phyloP scores from a whole-genome alignment of 2,888 invertebrate species.

The Euzophera pinguis region DNA sequence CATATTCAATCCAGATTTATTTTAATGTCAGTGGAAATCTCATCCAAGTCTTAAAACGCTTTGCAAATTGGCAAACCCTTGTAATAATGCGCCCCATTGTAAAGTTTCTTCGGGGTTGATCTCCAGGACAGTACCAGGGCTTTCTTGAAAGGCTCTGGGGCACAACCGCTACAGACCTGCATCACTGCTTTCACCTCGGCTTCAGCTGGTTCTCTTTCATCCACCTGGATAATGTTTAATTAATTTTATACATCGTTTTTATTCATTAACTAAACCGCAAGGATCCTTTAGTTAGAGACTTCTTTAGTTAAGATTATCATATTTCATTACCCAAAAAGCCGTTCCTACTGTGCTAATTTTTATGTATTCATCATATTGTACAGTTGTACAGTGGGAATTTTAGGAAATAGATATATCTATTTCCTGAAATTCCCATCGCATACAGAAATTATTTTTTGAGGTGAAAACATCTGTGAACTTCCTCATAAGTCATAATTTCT shows the following conservation, averaged over 20 bases:
- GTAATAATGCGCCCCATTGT: slow-evolving; percentile 84
- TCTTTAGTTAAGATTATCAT: too few relatives aligned
- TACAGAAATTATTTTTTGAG: too few relatives aligned
- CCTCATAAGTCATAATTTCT: too few relatives aligned
- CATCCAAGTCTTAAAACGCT: slow-evolving; percentile 67
- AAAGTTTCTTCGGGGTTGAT: slow-evolving; percentile 84
- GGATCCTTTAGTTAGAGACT: too few relatives aligned
- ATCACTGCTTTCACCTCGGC: slow-evolving; percentile 90
- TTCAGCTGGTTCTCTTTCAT: slow-evolving; percentile 90
- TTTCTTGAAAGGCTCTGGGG: slow-evolving; percentile 88
- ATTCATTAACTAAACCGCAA: too few relatives aligned
- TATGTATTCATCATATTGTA: too few relatives aligned
- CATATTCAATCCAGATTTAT: not conserved
- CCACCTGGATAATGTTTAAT: slow-evolving; percentile 64
- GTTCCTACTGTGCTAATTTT: too few relatives aligned
- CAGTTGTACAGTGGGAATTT: too few relatives aligned
- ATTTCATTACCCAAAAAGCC: too few relatives aligned
- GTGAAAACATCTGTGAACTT: too few relatives aligned
- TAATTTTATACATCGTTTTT: not conserved
- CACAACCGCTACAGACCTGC: slow-evolving; percentile 87
- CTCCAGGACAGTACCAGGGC: slow-evolving; percentile 90
- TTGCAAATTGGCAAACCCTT: slow-evolving; percentile 84
- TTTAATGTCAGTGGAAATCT: not conserved
- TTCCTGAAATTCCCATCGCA: too few relatives aligned
- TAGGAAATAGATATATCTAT: too few relatives aligned